Base-by-base conservation (phyloP, 2,797 vertebrate genomes). In the Galagoides demidoff region DNA sequence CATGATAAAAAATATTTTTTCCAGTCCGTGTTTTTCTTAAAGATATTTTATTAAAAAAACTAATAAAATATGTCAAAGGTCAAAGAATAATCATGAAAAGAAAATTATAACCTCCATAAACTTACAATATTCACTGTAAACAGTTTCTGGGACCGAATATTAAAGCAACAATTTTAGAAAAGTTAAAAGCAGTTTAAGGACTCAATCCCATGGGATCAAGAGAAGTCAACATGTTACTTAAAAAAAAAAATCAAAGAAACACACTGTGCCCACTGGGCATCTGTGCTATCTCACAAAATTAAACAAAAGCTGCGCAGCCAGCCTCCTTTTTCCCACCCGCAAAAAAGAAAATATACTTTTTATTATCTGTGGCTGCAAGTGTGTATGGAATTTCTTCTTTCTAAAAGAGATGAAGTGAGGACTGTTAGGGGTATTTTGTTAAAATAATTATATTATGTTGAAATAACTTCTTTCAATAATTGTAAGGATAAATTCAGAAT, bases 61-160 rank as follows among this genome's bases (percentile, higher is more conserved):
- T 84, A 94, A 93, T 87, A 94, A 96, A 92, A 85, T 83, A 95
- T 68, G 78, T 79, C 85, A 91, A 92, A 92, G 94, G 63, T 95
- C 85, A 95, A 94, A 94, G 61, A 94, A 85, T 61, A 96, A 90
- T 84, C 68, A 93, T 37, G 10, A 66, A 93, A 95, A 84, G 63
- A 88, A 57, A 19, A 76, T 66, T 94, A 81, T 19, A 95, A 96
- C 31, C 45, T 94, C 63, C n/a, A 84, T 78, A 91, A 81, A 78
- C 61, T 94, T 96, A 25, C 29, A 96, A 76, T 95, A 94, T 85
- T 85, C 34, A 87, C 27, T 74, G 31, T 71, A 73, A 90, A 92
- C 95, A 76, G 17, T 86, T 94, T 95, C 85, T 59, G 7, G 84
- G 61, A 85, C 57, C 77, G 45, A 93, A 90, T 70, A 96, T 59